These are phyloP conservation scores for Augiades crinisus DNA, from an alignment of 2,888 invertebrate species.

Conservation along the genomic window DNA sequence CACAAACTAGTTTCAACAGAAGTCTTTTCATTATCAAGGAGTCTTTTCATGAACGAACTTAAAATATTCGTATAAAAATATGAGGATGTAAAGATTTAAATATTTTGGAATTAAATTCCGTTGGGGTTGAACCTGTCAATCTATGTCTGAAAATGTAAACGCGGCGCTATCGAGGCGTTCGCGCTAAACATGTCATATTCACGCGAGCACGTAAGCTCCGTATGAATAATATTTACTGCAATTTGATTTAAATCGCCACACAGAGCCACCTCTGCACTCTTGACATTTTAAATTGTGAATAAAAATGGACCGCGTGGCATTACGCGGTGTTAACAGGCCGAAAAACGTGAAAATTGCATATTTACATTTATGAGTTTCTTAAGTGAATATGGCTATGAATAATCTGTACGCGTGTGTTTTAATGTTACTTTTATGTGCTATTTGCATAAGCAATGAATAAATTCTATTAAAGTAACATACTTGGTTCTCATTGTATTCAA, in stretches of 20 bases:
- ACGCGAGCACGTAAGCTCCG: constrained; percentile 31
- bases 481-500: too few relatives aligned
- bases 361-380: neutral
- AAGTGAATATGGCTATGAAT: neutral
- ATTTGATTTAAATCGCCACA: constrained; percentile 23
- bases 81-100: constrained; percentile 4
- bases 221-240: constrained; percentile 36
- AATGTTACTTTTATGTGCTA: too few relatives aligned
- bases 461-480: too few relatives aligned
- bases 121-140: constrained; percentile 19
- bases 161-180: constrained; percentile 21
- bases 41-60: too few relatives aligned
- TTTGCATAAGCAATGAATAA: too few relatives aligned
- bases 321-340: neutral
- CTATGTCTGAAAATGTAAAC: constrained; percentile 20
- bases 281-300: constrained; percentile 15
- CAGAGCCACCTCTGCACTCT: constrained; percentile 12
- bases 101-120: constrained; percentile 6
- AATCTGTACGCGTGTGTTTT: neutral
- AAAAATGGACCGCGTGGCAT: neutral
- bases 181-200: constrained; percentile 31
- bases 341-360: constrained; percentile 4
- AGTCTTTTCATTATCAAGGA: too few relatives aligned
- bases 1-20: too few relatives aligned
- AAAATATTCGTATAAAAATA: too few relatives aligned